phyloP scores from a whole-genome alignment of 2,797 vertebrate species.

The Paguma larvata region DNA sequence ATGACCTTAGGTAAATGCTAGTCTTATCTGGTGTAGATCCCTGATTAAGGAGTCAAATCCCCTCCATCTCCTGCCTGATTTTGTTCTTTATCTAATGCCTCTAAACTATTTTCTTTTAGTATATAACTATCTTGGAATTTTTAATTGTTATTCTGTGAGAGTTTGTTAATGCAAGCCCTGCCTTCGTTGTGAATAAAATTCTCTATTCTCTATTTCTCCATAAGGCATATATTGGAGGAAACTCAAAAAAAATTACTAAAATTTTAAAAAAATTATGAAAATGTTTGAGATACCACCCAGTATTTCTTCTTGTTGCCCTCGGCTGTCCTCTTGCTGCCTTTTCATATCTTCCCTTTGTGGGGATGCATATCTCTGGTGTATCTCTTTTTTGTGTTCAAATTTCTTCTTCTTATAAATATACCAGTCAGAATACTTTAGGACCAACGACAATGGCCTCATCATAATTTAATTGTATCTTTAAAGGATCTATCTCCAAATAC shows the following conservation, averaged over 20 bases:
- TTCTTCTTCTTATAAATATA: neutral
- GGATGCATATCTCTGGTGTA: neutral
- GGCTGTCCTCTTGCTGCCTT: neutral
- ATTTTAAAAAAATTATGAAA: too few relatives aligned
- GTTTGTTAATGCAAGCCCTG: neutral
- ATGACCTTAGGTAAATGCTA: neutral
- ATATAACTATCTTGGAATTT: neutral
- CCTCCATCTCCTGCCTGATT: neutral
- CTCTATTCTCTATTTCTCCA: neutral
- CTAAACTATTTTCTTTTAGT: neutral
- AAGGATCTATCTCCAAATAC: neutral
- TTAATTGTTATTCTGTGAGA: neutral
- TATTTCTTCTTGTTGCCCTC: neutral
- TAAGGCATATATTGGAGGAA: neutral
- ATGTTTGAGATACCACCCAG: neutral
- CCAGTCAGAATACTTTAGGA: neutral
- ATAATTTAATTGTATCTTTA: neutral
- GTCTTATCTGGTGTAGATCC: neutral
- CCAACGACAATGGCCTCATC: neutral
- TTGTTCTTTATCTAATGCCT: neutral
- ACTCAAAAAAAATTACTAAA: neutral
- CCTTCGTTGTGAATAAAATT: neutral
- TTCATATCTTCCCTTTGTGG: neutral
- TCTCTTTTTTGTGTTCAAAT: neutral
- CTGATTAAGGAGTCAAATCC: neutral